Evolutionary conservation across 2,888 invertebrate species (phyloP), one percentile per base, ranked within the genome.

Genomic region (Tetranychus truncatus): DNA sequence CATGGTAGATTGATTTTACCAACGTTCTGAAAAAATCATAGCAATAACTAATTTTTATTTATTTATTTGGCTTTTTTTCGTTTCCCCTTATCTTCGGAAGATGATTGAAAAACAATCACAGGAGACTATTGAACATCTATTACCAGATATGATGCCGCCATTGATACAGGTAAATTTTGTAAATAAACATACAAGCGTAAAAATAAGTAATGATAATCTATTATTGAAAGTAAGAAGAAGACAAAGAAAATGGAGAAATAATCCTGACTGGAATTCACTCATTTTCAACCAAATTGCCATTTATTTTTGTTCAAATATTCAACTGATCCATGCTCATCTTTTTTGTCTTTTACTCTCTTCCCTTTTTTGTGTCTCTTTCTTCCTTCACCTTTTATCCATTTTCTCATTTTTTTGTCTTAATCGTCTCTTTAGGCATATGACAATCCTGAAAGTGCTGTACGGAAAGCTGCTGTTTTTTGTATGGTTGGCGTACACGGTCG

Each of bases 401-500:
- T 24, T 44, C 18, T 71, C n/a, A 9, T 34, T 71, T 24, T n/a
- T 24, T 71, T n/a, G 21, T 55, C 21, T 20, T 15, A 66, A 15
- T 75, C 74, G 46, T 75, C 78, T 79, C 76, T 82, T 21, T 84
- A 94, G 89, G 88, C 93, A 78, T 93, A 95, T 75, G 95, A 96
- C 82, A 91, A 95, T 82, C 86, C 87, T 75, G 92, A 95, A 83
- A 94, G 93, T 75, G 89, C 91, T 78, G 93, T 97, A 45, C 87
- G 97, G 73, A 97, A 97, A 83, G 93, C 95, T 79, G 92, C 94
- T 15, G 94, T 96, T 21, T 95, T 97, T 85, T 95, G 95, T 81
- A 92, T 97, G 88, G 96, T 97, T 6, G 91, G 93, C 72, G 87
- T 96, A 80, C 92, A 96, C 81, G 87, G 90, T 81, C 89, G 89